phyloP scores from a whole-genome alignment of 2,888 invertebrate species.

The Entomobrya proxima region DNA sequence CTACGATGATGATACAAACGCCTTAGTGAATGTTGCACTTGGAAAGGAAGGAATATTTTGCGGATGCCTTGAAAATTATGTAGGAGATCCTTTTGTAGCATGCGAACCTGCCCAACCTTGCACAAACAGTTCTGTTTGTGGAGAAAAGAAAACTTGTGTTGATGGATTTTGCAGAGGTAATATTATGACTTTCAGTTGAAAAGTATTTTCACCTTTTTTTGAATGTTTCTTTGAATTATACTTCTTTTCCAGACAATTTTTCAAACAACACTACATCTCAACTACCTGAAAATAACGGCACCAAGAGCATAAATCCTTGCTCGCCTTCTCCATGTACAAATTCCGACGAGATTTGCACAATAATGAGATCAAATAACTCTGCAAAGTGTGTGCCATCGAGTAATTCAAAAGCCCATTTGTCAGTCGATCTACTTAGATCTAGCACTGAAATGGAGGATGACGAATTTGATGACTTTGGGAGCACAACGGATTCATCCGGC shows the following conservation, averaged over 20 bases:
- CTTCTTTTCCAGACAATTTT: too few relatives aligned
- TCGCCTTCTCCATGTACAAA: slow-evolving; percentile 34
- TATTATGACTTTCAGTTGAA: neutral
- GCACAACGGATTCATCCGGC: neutral
- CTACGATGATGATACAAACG: slow-evolving; percentile 1
- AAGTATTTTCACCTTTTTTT: neutral
- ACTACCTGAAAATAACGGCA: neutral
- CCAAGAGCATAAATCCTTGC: slow-evolving; percentile 29
- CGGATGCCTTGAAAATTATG: slow-evolving; percentile 32
- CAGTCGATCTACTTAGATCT: neutral
- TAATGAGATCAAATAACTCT: slow-evolving; percentile 13
- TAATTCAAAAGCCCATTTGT: neutral
- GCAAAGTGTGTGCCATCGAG: slow-evolving; percentile 7
- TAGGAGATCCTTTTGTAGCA: slow-evolving; percentile 56
- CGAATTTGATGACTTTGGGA: neutral
- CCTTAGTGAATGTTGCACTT: neutral
- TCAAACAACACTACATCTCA: neutral
- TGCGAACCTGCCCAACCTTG: slow-evolving; percentile 35
- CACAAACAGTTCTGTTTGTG: slow-evolving; percentile 1
- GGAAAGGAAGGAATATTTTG: slow-evolving; percentile 33
- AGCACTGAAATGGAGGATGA: neutral
- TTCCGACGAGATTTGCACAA: slow-evolving; percentile 10
- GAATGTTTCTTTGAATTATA: too few relatives aligned
- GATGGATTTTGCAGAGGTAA: slow-evolving; percentile 38
- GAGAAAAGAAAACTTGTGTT: slow-evolving; percentile 26